Base-by-base conservation (phyloP, 2,888 invertebrate species). In the Zelleria hepariella region DNA sequence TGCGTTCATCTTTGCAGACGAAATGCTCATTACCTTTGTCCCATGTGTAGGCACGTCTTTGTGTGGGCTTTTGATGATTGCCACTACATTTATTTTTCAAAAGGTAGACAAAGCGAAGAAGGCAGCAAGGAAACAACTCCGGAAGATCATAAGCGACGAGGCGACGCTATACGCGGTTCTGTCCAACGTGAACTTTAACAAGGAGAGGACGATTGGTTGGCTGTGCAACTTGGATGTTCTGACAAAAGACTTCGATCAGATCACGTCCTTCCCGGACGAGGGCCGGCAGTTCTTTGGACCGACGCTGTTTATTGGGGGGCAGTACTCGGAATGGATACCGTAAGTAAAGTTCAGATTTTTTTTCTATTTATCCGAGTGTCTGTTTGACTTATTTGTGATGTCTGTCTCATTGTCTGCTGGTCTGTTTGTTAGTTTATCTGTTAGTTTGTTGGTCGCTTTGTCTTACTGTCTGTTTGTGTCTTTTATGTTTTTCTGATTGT, bases 281-380 rank as follows among this genome's bases (percentile, higher is more conserved):
- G 66, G 61, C 5, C 77, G 76, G 58, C 65, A 64, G 58, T 94
- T 89, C 70, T 64, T 71, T 6, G 94, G 94, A 0, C 94, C 94
- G 0, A 93, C 95, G 0, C 75, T 96, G 20, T 98, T 98, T 74
- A 86, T 98, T 47, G 95, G 93, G 53, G 98, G 98, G 26, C 92
- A 88, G n/a, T 80, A 91, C 0, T 98, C 97, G 0, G 92, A 93
- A 68, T 96, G 93, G 75, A 90, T 98, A 65, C 91, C 90, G 94
- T 94, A 85, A 89, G 88, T 80, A 53, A 15, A 24, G 53, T 42
- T 6, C 21, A 23, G 7, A 18, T 10, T 2, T 47, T 20, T 57
- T 18, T 1, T 54, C 32, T 4, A 42, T 42, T n/a, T n/a, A n/a
- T n/a, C n/a, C n/a, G n/a, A n/a, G n/a, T n/a, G n/a, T n/a, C n/a